Evolutionary conservation across 1,140 invertebrate species (phyloP).

Genomic region (Macrosteles quadrilineatus): DNA sequence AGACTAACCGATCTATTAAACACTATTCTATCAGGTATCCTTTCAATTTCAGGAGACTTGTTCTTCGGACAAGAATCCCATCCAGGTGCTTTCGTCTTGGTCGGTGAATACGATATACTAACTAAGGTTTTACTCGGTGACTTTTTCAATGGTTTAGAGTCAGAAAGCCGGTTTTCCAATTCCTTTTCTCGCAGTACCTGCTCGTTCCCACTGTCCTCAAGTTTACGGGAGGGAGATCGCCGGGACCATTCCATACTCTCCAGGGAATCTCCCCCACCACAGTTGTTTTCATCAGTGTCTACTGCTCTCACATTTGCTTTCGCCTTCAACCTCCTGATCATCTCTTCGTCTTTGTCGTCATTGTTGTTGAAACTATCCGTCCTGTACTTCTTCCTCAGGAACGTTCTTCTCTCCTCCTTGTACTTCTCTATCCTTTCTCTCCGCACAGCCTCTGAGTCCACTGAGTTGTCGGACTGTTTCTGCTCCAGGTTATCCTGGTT

Average conservation of each 20-base stretch:
- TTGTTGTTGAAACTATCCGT: conserved; percentile 75
- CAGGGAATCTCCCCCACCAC: neutral
- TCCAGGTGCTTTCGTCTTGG: conserved; percentile 32
- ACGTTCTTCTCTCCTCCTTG: conserved; percentile 86
- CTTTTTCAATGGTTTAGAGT: neutral
- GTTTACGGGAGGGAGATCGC: conserved; percentile 22
- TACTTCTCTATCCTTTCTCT: conserved; percentile 58
- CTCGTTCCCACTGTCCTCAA: conserved; percentile 28
- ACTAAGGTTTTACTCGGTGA: conserved; percentile 41
- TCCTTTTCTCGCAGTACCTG: conserved; percentile 17
- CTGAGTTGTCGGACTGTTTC: conserved; percentile 53
- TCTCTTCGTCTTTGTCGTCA: conserved; percentile 47
- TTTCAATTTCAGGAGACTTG: conserved; percentile 26
- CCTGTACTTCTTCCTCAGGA: conserved; percentile 82
- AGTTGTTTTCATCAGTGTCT: neutral
- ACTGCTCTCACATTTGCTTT: conserved; percentile 12
- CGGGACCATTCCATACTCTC: conserved; percentile 20
- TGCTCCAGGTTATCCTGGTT: conserved; percentile 50
- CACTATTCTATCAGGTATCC: conserved; percentile 23
- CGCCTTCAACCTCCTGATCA: conserved; percentile 41
- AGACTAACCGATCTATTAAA: conserved; percentile 13
- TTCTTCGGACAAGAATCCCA: conserved; percentile 9
- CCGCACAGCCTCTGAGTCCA: conserved; percentile 52
- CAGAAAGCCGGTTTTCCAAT: conserved; percentile 27
- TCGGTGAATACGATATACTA: conserved; percentile 41